phyloP scores from a whole-genome alignment of 2,888 invertebrate genomes.

The Sepioteuthis lessoniana region DNA sequence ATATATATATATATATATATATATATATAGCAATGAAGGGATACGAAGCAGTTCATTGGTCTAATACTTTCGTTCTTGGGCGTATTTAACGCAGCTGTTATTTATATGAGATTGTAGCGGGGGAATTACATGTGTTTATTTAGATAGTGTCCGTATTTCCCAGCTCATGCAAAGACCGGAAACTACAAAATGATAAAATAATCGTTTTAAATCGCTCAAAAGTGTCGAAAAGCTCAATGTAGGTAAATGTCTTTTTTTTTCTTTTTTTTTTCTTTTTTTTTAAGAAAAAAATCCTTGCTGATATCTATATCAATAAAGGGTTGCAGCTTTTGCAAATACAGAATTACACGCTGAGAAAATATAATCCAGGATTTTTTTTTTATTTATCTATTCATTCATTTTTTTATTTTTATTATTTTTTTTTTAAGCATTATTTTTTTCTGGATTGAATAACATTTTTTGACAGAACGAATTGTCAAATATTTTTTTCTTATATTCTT shows the following conservation, averaged over 20 bases:
- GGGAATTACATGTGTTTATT: not conserved
- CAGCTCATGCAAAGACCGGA: not conserved
- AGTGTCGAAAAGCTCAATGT: not conserved
- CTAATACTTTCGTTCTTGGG: not conserved
- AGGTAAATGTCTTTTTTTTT: too few relatives aligned
- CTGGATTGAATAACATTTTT: not conserved
- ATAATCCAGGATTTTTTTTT: too few relatives aligned
- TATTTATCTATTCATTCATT: not conserved
- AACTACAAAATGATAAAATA: not conserved
- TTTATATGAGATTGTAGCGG: not conserved
- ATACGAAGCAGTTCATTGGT: not conserved
- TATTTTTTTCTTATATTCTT: not conserved
- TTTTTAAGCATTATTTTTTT: not conserved
- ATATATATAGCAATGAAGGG: not conserved
- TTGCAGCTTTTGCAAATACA: too few relatives aligned
- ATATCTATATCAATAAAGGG: too few relatives aligned
- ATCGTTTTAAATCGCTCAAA: conserved; percentile 25
- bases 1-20: not conserved
- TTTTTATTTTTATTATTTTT: not conserved
- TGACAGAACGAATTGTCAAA: not conserved
- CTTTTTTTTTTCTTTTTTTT: too few relatives aligned
- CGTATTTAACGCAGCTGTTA: not conserved
- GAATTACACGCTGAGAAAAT: too few relatives aligned
- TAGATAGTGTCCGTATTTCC: not conserved
- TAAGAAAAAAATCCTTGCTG: too few relatives aligned